phyloP scores from a whole-genome alignment of 2,797 vertebrate genomes.

The Sciurus carolinensis region DNA sequence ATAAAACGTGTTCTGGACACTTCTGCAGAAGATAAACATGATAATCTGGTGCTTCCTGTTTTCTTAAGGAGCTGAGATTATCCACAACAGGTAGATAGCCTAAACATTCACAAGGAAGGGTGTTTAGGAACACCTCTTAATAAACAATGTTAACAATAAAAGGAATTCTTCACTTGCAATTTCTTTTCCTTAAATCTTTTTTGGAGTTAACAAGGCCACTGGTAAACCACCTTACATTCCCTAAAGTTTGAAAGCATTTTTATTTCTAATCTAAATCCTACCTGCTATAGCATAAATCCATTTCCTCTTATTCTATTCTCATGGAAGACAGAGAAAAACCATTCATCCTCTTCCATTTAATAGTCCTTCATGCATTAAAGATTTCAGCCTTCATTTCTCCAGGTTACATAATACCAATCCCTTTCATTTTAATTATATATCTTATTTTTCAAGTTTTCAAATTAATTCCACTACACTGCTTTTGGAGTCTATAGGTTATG shows the following conservation, averaged over 20 bases:
- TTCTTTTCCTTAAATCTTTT: conserved; percentile 64
- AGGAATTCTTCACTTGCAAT: conserved; percentile 26
- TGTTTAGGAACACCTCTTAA: conserved; percentile 10
- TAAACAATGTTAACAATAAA: conserved; percentile 55
- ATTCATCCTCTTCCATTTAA: conserved; percentile 58
- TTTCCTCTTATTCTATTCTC: conserved; percentile 68
- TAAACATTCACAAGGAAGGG: background rate
- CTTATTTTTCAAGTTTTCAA: conserved; percentile 78
- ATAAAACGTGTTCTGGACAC: background rate
- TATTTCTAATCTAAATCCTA: conserved; percentile 69
- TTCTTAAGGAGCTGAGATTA: background rate
- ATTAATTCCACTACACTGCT: conserved; percentile 62
- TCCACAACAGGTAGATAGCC: background rate
- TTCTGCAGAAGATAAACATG: background rate
- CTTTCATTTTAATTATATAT: conserved; percentile 75
- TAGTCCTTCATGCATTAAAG: conserved; percentile 76
- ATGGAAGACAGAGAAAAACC: conserved; percentile 69
- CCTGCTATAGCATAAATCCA: conserved; percentile 64
- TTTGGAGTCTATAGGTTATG: conserved; percentile 67
- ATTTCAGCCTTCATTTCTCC: conserved; percentile 75
- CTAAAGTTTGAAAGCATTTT: conserved; percentile 63
- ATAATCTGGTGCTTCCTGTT: background rate
- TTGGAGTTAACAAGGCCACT: conserved; percentile 46
- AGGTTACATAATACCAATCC: conserved; percentile 71
- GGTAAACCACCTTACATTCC: conserved; percentile 38